Percentiles rank a stretch among this genome's conserved stretches.
phyloP scores from a whole-genome alignment of 2,888 invertebrate genomes.

The Eupithecia subfuscata region DNA sequence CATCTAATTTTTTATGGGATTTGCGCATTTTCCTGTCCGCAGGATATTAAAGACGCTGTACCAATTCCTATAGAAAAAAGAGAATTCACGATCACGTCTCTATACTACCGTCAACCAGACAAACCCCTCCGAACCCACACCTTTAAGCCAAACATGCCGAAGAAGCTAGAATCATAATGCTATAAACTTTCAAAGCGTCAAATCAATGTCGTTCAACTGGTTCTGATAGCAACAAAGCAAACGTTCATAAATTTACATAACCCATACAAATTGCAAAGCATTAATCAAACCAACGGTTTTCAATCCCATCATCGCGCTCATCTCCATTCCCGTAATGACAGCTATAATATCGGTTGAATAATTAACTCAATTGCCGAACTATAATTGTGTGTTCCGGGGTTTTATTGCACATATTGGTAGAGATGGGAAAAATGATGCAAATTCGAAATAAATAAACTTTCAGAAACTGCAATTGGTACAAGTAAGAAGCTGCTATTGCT shows the following conservation, averaged over 20 bases:
- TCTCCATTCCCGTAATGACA: conserved; percentile 31
- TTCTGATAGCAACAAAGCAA: not conserved
- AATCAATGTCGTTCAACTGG: not conserved
- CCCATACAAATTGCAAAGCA: conserved; percentile 8
- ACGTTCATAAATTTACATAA: not conserved
- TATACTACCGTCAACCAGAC: too few species aligned
- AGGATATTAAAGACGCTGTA: too few species aligned
- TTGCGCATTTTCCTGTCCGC: too few species aligned
- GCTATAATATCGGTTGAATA: conserved; percentile 56
- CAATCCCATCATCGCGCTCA: conserved; percentile 21
- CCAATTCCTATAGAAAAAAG: too few species aligned
- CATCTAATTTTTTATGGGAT: too few species aligned
- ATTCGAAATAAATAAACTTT: too few species aligned
- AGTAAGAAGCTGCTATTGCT: too few species aligned
- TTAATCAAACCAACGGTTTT: conserved; percentile 17
- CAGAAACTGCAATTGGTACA: too few species aligned
- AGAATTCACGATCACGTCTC: too few species aligned
- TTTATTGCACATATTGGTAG: conserved; percentile 45
- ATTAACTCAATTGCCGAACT: conserved; percentile 63
- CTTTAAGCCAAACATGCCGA: not conserved
- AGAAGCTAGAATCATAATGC: not conserved
- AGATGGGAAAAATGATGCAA: conserved; percentile 11
- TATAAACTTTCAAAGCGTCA: not conserved
- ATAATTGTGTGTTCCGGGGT: conserved; percentile 48
- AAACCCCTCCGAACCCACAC: too few species aligned